Percentiles rank a stretch among this genome's conserved stretches.
These are phyloP conservation scores for Drosophila subsilvestris DNA, from an alignment of 2,888 invertebrate genomes.

Conservation along the genomic window DNA sequence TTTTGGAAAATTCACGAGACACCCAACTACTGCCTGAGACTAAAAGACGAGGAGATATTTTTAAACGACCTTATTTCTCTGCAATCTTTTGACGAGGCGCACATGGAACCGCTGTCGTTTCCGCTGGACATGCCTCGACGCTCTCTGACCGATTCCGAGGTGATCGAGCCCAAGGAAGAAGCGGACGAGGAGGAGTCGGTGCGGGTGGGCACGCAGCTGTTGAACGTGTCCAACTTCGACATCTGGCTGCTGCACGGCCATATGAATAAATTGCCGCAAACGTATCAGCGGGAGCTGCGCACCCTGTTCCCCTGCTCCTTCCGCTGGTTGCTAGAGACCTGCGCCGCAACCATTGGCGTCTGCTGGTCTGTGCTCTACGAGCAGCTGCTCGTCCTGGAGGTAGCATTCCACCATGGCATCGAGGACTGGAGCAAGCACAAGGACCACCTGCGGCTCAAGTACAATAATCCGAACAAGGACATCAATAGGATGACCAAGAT, in stretches of 20 bases:
- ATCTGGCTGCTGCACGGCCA: slow-evolving; percentile 81
- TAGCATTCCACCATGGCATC: slow-evolving; percentile 79
- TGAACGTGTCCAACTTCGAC: slow-evolving; percentile 81
- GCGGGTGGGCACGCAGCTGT: slow-evolving; percentile 14
- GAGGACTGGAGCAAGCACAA: slow-evolving; percentile 69
- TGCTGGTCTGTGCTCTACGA: slow-evolving; percentile 77
- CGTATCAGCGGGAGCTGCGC: slow-evolving; percentile 64
- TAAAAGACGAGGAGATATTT: slow-evolving; percentile 39
- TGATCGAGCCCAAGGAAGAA: neutral
- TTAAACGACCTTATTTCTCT: slow-evolving; percentile 57
- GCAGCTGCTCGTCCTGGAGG: slow-evolving; percentile 81
- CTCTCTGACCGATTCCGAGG: slow-evolving; percentile 4
- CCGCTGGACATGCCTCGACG: slow-evolving; percentile 56
- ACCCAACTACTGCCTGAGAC: slow-evolving; percentile 40
- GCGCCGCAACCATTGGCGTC: slow-evolving; percentile 79
- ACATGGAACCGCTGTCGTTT: slow-evolving; percentile 77
- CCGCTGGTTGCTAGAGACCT: slow-evolving; percentile 82
- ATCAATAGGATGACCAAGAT: slow-evolving; percentile 60
- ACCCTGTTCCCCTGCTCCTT: slow-evolving; percentile 79
- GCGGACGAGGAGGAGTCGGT: slow-evolving; percentile 1
- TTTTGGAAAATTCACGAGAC: slow-evolving; percentile 34
- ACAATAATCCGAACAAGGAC: slow-evolving; percentile 68
- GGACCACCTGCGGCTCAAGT: slow-evolving; percentile 64
- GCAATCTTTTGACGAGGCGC: slow-evolving; percentile 68
- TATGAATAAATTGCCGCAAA: slow-evolving; percentile 38